A percentile compares a stretch with the other conserved stretches of the same genome.
Evolutionary conservation across 2,113 vertebrate genomes (phyloP).

Genomic region (Colistium nudipinnis): DNA sequence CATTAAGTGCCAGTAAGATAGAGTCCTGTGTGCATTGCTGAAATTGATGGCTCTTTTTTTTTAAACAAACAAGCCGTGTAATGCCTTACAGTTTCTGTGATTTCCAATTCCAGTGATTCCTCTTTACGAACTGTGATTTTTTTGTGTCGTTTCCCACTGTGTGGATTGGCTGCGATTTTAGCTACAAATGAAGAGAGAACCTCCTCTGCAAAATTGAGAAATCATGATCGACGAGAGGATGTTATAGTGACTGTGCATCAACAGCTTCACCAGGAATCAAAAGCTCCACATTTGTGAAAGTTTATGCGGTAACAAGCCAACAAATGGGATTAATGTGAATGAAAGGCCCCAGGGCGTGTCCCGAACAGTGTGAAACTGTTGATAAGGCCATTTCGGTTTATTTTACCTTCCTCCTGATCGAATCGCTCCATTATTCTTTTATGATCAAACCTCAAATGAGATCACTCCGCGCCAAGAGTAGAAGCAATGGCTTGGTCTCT

Average conservation of each 20-base stretch:
- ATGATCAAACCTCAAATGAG: conserved; percentile 66
- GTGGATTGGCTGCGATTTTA: neutral
- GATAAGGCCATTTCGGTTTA: conserved; percentile 38
- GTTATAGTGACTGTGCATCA: neutral
- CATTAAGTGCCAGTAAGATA: neutral
- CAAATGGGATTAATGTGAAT: conserved; percentile 25
- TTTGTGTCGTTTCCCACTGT: neutral
- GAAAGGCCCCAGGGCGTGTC: conserved; percentile 37
- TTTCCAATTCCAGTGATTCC: no score
- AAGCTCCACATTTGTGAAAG: conserved; percentile 3
- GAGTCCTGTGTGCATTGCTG: neutral
- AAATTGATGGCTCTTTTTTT: no score
- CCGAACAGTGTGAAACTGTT: conserved; percentile 35
- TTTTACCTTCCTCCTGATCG: conserved; percentile 36
- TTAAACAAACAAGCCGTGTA: no score
- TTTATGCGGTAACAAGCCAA: conserved; percentile 27
- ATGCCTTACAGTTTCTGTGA: no score
- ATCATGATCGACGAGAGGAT: neutral
- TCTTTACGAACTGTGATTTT: no score
- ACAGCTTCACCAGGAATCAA: neutral
- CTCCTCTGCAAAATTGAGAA: neutral
- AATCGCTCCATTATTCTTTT: conserved; percentile 55
- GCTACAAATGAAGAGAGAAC: neutral
- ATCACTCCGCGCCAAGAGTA: conserved; percentile 51
- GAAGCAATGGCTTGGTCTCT: conserved; percentile 52